Percentiles rank a stretch among this genome's conserved stretches.
These are phyloP conservation scores for Monochamus alternatus DNA, from an alignment of 2,888 invertebrate species.

Conservation along the genomic window DNA sequence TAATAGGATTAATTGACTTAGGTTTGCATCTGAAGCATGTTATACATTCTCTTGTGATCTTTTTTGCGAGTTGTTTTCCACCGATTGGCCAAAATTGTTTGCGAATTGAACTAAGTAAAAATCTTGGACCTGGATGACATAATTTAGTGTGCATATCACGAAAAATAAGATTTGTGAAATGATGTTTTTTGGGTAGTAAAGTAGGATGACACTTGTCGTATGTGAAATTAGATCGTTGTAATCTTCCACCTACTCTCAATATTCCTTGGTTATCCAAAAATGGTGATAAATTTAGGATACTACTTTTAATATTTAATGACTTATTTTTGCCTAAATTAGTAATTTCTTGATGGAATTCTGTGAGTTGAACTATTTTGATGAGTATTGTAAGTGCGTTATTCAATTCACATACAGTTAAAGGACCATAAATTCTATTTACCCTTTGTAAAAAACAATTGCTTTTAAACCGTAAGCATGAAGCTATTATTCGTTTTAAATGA, in stretches of 20 bases:
- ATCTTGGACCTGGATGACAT: conserved; percentile 14
- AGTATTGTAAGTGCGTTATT: conserved; percentile 12
- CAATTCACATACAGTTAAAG: conserved; percentile 11
- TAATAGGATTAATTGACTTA: conserved; percentile 1
- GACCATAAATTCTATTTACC: conserved; percentile 1
- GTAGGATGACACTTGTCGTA: conserved; percentile 19
- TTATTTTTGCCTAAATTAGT: neutral
- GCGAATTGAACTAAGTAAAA: conserved; percentile 8
- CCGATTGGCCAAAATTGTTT: conserved; percentile 14
- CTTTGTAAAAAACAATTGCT: conserved; percentile 7
- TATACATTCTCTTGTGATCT: conserved; percentile 12
- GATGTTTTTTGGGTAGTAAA: conserved; percentile 16
- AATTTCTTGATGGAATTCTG: conserved; percentile 12
- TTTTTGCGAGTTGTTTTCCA: conserved; percentile 7
- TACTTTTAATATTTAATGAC: conserved; percentile 1
- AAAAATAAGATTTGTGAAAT: conserved; percentile 17
- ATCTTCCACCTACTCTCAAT: conserved; percentile 17
- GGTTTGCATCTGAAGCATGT: conserved; percentile 18
- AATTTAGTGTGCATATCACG: conserved; percentile 12
- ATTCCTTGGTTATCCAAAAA: conserved; percentile 3
- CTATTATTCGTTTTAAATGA: conserved; percentile 11
- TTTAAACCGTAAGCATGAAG: conserved; percentile 13
- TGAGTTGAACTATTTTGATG: conserved; percentile 9
- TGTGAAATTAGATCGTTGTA: conserved; percentile 6
- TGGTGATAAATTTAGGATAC: conserved; percentile 15